A percentile compares a stretch with the other conserved stretches of the same genome.
Conservation (phyloP, 2,797 vertebrate species). For the Okamejei kenojei region DNA sequence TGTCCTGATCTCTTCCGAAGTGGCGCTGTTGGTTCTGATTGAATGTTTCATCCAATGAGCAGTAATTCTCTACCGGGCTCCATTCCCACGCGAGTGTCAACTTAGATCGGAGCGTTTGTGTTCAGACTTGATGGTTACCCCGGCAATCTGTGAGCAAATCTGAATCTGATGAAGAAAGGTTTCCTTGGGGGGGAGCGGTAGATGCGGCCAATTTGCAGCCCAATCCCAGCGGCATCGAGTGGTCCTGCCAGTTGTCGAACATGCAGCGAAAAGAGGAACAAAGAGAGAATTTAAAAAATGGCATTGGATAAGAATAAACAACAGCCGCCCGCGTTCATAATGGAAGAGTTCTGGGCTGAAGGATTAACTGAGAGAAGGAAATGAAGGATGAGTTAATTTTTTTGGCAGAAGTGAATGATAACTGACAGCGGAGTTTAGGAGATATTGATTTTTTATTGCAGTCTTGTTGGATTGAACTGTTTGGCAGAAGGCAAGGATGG, state of each 20-base stretch:
- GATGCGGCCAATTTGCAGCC: background rate
- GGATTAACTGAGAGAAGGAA: background rate
- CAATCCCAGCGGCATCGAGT: background rate
- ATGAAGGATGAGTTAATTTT: background rate
- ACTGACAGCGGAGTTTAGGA: background rate
- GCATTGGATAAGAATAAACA: background rate
- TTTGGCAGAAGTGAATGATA: background rate
- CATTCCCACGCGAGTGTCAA: too few relatives aligned
- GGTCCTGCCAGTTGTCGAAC: background rate
- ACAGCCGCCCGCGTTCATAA: background rate
- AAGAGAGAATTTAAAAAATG: background rate
- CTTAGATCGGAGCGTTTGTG: too few relatives aligned
- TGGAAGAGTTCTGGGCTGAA: background rate
- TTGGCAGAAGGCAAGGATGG: background rate
- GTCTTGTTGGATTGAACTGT: background rate
- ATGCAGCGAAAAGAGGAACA: background rate
- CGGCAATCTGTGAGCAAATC: background rate
- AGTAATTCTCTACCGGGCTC: too few relatives aligned
- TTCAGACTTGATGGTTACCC: background rate
- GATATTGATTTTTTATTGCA: background rate
- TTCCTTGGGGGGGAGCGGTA: background rate
- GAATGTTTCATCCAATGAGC: too few relatives aligned
- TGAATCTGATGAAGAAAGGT: background rate
- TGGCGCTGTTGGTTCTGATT: too few relatives aligned
- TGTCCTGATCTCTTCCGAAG: too few relatives aligned